phyloP scores from a whole-genome alignment of 2,888 invertebrate species.

The Mylabris sibirica region DNA sequence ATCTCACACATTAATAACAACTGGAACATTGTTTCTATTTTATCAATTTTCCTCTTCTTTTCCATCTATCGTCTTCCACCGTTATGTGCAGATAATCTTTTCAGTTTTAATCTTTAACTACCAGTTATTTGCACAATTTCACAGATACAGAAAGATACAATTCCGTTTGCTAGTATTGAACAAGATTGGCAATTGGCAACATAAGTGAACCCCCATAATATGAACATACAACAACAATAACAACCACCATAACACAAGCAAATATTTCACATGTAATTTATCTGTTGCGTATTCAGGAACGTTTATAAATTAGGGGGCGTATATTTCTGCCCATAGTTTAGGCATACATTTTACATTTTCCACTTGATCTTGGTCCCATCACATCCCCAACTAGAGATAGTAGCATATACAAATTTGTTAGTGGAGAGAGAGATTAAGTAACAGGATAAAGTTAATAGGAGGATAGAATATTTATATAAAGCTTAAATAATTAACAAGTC shows the following conservation, averaged over 20 bases:
- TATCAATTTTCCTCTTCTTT: slow-evolving; percentile 12
- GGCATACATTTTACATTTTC: neutral
- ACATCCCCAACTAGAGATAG: neutral
- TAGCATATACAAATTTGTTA: neutral
- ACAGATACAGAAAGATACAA: no score
- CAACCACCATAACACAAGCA: neutral
- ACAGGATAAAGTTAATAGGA: neutral
- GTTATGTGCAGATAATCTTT: neutral
- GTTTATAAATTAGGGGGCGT: slow-evolving; percentile 2
- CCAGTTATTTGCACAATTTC: no score
- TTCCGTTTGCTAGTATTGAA: neutral
- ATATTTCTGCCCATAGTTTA: neutral
- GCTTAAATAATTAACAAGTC: neutral
- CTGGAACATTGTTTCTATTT: slow-evolving; percentile 12
- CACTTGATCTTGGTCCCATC: neutral
- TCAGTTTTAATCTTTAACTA: no score
- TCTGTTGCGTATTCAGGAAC: neutral
- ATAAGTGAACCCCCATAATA: neutral
- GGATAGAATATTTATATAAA: neutral
- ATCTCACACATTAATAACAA: slow-evolving; percentile 31
- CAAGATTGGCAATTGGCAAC: no score
- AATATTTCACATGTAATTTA: slow-evolving; percentile 6
- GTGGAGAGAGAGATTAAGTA: neutral
- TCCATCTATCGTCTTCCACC: slow-evolving; percentile 8
- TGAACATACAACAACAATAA: neutral